These are phyloP conservation scores for Halisarca cf. caerulea DNA, from an alignment of 37 sponge, comb jelly and placozoan genomes.

Conservation along the genomic window DNA sequence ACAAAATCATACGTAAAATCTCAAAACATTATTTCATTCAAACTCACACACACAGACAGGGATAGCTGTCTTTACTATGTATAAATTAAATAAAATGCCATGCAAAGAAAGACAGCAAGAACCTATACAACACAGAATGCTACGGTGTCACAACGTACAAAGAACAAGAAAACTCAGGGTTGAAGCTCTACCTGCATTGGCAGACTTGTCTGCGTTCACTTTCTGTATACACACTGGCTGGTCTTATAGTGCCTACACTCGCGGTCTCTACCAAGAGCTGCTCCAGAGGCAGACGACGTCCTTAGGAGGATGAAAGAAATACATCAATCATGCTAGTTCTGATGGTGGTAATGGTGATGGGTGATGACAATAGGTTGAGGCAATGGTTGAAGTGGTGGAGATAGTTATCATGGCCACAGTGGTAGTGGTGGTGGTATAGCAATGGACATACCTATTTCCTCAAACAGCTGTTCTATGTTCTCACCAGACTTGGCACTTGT, in stretches of 20 bases:
- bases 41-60: too few relatives aligned
- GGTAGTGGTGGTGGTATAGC: not conserved
- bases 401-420: not conserved
- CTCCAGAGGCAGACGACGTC: not conserved
- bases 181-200: too few relatives aligned
- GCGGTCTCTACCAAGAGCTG: conserved; percentile 8
- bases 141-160: too few relatives aligned
- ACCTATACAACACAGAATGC: too few relatives aligned
- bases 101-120: too few relatives aligned
- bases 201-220: too few relatives aligned
- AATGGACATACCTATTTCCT: not conserved
- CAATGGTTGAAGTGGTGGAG: not conserved
- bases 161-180: too few relatives aligned
- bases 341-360: not conserved
- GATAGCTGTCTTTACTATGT: too few relatives aligned
- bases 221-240: not conserved
- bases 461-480: conserved; percentile 2
- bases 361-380: not conserved
- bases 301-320: not conserved
- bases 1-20: too few relatives aligned
- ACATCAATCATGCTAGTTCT: not conserved
- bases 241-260: not conserved
- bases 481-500: conserved; percentile 19
- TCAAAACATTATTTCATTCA: too few relatives aligned
- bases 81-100: too few relatives aligned